These are phyloP conservation scores for Octonoba sinensis DNA, from an alignment of 2,888 invertebrate species.

Conservation along the genomic window DNA sequence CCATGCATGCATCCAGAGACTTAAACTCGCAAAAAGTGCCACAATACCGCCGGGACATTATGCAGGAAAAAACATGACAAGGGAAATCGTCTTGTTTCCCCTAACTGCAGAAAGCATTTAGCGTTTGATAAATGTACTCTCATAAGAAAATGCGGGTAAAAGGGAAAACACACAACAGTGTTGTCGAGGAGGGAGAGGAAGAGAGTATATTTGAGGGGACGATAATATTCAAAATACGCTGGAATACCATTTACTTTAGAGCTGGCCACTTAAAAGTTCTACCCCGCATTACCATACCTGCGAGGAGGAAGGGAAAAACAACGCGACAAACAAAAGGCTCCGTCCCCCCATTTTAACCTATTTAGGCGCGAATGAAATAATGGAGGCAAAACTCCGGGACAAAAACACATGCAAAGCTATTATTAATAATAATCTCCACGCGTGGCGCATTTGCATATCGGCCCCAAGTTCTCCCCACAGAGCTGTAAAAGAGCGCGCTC, in stretches of 20 bases:
- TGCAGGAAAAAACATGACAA: no score
- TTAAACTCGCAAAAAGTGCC: no score
- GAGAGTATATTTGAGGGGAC: no score
- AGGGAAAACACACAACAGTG: no score
- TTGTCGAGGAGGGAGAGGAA: neutral
- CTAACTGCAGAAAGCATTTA: slow-evolving; percentile 16
- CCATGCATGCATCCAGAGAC: no score
- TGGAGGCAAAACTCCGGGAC: slow-evolving; percentile 21
- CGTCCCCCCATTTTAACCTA: slow-evolving; percentile 34
- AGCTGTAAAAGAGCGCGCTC: slow-evolving; percentile 30
- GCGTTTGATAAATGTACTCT: slow-evolving; percentile 52
- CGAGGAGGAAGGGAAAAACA: slow-evolving; percentile 27
- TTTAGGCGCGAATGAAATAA: slow-evolving; percentile 22
- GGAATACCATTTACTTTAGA: slow-evolving; percentile 49
- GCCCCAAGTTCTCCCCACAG: slow-evolving; percentile 36
- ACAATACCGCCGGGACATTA: no score
- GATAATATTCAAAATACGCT: slow-evolving; percentile 48
- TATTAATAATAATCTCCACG: slow-evolving; percentile 63
- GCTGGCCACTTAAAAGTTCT: slow-evolving; percentile 59
- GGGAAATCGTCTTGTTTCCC: no score
- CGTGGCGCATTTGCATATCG: slow-evolving; percentile 57
- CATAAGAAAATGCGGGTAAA: slow-evolving; percentile 13
- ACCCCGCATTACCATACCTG: slow-evolving; percentile 55
- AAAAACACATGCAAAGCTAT: slow-evolving; percentile 60
- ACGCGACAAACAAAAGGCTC: neutral